Percentiles rank a stretch among this genome's conserved stretches.
Conservation (phyloP, 2,113 vertebrate species). For the Chunga burmeisteri region DNA sequence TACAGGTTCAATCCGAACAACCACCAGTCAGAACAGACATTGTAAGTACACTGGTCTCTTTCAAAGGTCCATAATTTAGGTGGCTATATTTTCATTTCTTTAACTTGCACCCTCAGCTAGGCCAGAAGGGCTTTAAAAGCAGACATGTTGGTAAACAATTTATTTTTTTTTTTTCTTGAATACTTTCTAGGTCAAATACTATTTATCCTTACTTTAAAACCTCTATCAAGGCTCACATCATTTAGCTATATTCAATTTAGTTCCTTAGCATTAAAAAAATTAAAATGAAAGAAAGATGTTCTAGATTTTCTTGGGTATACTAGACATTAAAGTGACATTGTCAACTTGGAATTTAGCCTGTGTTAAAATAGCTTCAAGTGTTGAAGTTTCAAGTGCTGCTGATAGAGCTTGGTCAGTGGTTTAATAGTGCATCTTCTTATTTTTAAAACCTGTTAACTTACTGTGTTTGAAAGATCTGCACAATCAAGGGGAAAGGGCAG, state of each 20-base stretch:
- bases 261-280: background rate
- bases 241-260: background rate
- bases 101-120: background rate
- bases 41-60: slow-evolving; percentile 79
- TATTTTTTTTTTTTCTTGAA: background rate
- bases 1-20: slow-evolving; percentile 98
- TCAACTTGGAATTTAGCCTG: background rate
- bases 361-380: background rate
- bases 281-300: background rate
- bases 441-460: background rate
- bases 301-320: background rate
- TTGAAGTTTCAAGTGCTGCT: background rate
- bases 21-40: slow-evolving; percentile 96
- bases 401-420: background rate
- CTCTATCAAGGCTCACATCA: background rate
- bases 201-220: background rate
- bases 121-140: background rate
- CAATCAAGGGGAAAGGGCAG: background rate
- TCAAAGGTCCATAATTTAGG: background rate
- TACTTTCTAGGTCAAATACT: background rate
- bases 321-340: background rate
- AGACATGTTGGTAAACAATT: background rate
- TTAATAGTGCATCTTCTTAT: background rate
- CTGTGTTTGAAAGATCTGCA: background rate
- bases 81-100: background rate